Base-by-base conservation (phyloP, 2,888 invertebrate genomes). In the Scaptomyza polygonia region DNA sequence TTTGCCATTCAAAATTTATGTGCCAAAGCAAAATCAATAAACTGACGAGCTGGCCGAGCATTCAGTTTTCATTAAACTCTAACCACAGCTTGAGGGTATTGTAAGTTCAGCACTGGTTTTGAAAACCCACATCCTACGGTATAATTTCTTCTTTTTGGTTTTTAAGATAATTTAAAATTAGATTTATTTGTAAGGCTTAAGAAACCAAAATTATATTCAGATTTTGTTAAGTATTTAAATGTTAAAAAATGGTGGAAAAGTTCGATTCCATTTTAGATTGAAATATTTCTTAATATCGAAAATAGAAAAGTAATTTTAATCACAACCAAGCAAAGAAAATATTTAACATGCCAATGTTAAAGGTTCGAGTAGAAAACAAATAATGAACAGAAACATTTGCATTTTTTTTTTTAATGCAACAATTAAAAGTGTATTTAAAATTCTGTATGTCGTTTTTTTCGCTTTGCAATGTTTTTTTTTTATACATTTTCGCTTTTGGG, bases 21-120 rank as follows among this genome's bases (percentile, higher is more conserved):
- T 81, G 82, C 82, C 85, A 79, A 71, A 73, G 70, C 56, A 85
- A 79, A 84, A 86, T 84, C 87, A 86, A 84, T 84, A 84, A 86
- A 82, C 61, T 79, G 81, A 73, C 78, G 70, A 77, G 64, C 67
- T 67, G 54, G 51, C 51, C 66, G 42, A 51, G 56, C 58, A 39
- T 62, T 45, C 67, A 66, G 57, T 68, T 72, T 61, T 67, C 71
- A 67, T 67, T 49, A 56, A 76, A 67, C 39, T 67, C 58, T 45
- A 45, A 63, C 52, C 72, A 67, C 63, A 58, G 47, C 32, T 54
- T 55, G 11, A 58, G 62, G 52, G 73, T 75, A 58, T 63, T 4
- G 7, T 39, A 48, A 30, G 55, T 53, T 57, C 29, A 29, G 34
- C 34, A 42, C 12, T 43, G 25, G 25, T n/a, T 18, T 64, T 40